phyloP scores from a whole-genome alignment of 2,797 vertebrate species.

The Tokudaia muenninki region DNA sequence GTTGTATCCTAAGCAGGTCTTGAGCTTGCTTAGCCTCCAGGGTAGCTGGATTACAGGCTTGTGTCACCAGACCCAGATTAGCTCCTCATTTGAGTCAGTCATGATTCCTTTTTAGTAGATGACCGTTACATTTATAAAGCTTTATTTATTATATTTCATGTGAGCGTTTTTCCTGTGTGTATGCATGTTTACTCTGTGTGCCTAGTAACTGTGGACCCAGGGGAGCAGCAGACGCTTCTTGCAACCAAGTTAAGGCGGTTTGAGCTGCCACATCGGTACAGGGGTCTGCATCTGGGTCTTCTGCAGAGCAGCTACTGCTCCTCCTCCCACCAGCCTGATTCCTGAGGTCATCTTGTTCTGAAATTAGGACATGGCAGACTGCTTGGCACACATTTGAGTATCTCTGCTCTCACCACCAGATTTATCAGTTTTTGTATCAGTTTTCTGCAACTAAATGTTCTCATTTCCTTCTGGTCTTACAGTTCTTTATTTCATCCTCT shows the following conservation, averaged over 20 bases:
- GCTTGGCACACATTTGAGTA: slow-evolving; percentile 49
- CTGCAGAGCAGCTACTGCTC: neutral
- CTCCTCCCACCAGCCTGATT: too few relatives aligned
- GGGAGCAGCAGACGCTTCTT: neutral
- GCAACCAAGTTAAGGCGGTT: neutral
- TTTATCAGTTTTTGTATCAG: slow-evolving; percentile 29
- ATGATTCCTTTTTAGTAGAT: slow-evolving; percentile 52
- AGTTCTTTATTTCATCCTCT: slow-evolving; percentile 31
- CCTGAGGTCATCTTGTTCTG: slow-evolving; percentile 12
- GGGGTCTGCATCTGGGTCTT: neutral
- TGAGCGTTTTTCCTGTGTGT: neutral
- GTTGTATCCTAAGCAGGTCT: neutral
- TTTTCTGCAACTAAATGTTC: slow-evolving; percentile 60
- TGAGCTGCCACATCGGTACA: neutral
- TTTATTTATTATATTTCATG: neutral
- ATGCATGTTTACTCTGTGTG: neutral
- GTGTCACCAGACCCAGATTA: neutral
- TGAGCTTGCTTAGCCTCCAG: neutral
- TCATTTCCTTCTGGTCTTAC: slow-evolving; percentile 41
- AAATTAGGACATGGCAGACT: neutral
- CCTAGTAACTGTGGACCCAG: neutral
- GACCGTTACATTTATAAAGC: neutral
- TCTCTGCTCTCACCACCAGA: slow-evolving; percentile 32
- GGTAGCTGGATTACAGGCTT: neutral
- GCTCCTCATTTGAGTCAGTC: neutral